phyloP scores from a whole-genome alignment of 1,140 invertebrate genomes.

The Drosophila littoralis region DNA sequence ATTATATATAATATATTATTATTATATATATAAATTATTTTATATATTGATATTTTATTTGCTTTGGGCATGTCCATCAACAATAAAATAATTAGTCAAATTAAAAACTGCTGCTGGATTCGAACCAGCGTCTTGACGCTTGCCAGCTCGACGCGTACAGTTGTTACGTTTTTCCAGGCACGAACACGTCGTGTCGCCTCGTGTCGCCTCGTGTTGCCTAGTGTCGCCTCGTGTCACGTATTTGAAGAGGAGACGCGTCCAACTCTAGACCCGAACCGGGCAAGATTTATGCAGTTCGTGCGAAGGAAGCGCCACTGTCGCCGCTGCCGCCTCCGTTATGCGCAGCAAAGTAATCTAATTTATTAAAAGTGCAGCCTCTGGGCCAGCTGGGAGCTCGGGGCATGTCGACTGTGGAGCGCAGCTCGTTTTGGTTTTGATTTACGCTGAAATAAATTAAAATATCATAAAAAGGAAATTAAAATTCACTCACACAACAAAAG shows the following conservation, averaged over 20 bases:
- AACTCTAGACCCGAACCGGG: not conserved
- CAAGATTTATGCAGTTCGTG: conserved; percentile 80
- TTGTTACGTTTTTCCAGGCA: not conserved
- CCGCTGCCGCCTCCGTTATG: conserved; percentile 14
- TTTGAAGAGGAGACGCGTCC: not conserved
- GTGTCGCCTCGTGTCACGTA: not conserved
- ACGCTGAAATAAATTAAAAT: conserved; percentile 84
- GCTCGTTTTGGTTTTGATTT: conserved; percentile 83
- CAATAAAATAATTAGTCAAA: too few species aligned
- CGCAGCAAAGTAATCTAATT: conserved; percentile 75
- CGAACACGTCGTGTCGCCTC: not conserved
- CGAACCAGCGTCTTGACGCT: not conserved
- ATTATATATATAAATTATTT: too few species aligned
- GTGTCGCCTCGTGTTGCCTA: not conserved
- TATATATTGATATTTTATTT: too few species aligned
- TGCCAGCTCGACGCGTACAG: too few species aligned
- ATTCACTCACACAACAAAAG: conserved; percentile 80
- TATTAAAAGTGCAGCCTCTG: conserved; percentile 79
- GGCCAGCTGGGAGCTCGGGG: not conserved
- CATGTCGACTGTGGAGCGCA: conserved; percentile 41
- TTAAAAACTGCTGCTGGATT: too few species aligned
- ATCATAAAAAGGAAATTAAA: conserved; percentile 85
- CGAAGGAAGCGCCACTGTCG: conserved; percentile 66
- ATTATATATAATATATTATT: too few species aligned
- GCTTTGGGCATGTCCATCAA: too few species aligned